Evolutionary conservation across 2,888 invertebrate genomes (phyloP).

Genomic region (Xanthia icteritia): DNA sequence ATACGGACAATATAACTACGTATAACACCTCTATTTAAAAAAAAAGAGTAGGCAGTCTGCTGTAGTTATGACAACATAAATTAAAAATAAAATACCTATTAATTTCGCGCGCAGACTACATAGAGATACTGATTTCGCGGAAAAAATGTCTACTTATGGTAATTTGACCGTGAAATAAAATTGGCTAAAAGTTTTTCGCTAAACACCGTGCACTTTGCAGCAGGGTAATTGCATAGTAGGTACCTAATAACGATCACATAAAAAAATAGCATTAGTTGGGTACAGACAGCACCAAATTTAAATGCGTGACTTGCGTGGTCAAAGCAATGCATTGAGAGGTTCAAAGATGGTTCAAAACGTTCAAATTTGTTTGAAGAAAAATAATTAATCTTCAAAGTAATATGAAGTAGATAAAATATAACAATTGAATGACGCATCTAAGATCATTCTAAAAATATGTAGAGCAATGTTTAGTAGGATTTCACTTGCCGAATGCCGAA

Average conservation of each 20-base stretch:
- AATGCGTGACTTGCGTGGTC: neutral
- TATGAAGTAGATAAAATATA: neutral
- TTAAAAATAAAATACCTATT: conserved; percentile 4
- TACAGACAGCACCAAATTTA: neutral
- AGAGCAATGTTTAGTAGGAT: neutral
- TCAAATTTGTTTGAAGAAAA: neutral
- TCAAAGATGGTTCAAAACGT: neutral
- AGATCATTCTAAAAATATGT: neutral
- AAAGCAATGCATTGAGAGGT: neutral
- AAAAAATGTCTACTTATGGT: neutral
- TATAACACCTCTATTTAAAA: conserved; percentile 5
- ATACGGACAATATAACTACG: conserved; percentile 27
- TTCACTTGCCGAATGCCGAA: neutral
- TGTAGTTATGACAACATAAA: neutral
- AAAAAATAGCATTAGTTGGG: neutral
- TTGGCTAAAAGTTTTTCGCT: neutral
- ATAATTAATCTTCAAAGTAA: neutral
- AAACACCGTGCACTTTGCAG: neutral
- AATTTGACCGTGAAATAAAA: neutral
- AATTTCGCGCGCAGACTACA: no score
- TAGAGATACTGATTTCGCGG: conserved; percentile 8
- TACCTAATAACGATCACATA: neutral
- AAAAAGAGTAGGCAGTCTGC: conserved; percentile 11
- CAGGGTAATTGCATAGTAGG: neutral
- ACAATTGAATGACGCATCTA: neutral